Conservation (phyloP, 2,113 vertebrate species). For the Campylomormyrus tamandua region DNA sequence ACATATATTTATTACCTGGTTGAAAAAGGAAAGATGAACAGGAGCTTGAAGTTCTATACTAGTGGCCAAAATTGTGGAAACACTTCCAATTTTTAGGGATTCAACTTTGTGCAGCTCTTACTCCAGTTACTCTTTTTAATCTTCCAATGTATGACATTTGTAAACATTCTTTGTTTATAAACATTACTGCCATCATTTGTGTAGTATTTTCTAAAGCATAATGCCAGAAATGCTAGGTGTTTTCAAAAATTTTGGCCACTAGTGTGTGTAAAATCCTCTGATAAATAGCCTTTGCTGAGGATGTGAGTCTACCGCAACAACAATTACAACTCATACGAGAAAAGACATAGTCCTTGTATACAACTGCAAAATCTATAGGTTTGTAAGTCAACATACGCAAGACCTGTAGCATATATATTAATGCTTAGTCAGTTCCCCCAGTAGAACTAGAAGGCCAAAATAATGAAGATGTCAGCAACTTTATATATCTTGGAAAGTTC, state of each 20-base stretch:
- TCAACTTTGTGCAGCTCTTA: too few species aligned
- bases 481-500: neutral
- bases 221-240: too few species aligned
- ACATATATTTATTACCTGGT: neutral
- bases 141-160: too few species aligned
- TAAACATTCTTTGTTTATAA: too few species aligned
- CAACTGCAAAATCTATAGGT: neutral
- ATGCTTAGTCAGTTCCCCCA: neutral
- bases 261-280: neutral
- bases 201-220: too few species aligned
- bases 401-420: neutral
- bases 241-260: too few species aligned
- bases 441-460: neutral
- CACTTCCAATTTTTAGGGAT: too few species aligned
- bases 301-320: neutral
- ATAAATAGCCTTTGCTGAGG: neutral
- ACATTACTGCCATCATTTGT: too few species aligned
- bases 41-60: neutral
- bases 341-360: neutral
- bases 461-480: neutral
- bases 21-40: neutral
- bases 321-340: neutral
- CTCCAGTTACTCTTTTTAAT: too few species aligned
- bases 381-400: neutral
- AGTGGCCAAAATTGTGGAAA: too few species aligned